These are phyloP conservation scores for Drepana arcuata DNA, from an alignment of 1,140 invertebrate genomes.

Conservation along the genomic window DNA sequence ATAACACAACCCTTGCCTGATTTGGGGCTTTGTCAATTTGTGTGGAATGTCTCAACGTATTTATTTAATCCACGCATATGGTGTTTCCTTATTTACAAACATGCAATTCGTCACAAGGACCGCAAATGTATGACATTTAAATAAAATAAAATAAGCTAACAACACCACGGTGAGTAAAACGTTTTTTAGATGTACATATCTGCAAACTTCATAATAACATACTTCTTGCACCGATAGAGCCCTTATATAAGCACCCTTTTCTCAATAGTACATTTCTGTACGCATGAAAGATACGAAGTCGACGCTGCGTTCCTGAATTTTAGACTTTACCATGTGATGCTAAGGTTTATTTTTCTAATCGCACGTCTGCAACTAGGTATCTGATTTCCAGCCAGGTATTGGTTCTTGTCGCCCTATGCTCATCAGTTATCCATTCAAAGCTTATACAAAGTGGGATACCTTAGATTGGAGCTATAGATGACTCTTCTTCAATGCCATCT, in stretches of 20 bases:
- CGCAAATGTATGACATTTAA: constrained; percentile 49
- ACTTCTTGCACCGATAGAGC: constrained; percentile 61
- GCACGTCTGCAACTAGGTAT: constrained; percentile 20
- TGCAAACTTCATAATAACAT: constrained; percentile 61
- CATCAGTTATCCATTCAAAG: constrained; percentile 40
- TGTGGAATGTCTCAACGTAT: too few species aligned
- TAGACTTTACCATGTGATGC: constrained; percentile 21
- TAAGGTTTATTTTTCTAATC: constrained; percentile 29
- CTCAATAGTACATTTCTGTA: constrained; percentile 48
- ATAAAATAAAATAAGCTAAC: too few species aligned
- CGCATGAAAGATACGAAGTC: constrained; percentile 35
- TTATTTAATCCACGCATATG: too few species aligned
- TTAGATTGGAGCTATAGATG: constrained; percentile 31
- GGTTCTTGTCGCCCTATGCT: constrained; percentile 33
- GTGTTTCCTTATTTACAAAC: too few species aligned
- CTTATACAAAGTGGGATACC: constrained; percentile 47
- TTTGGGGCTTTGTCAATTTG: too few species aligned
- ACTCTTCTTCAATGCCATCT: constrained; percentile 26
- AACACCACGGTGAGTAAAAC: too few species aligned
- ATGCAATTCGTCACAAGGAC: constrained; percentile 18
- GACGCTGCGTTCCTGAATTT: constrained; percentile 15
- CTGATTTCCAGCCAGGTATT: constrained; percentile 56
- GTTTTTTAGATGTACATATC: too few species aligned
- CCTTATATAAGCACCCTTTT: constrained; percentile 56
- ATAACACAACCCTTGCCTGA: too few species aligned